Base-by-base conservation (phyloP, 2,113 vertebrate species). In the Neodon shergylaensis region DNA sequence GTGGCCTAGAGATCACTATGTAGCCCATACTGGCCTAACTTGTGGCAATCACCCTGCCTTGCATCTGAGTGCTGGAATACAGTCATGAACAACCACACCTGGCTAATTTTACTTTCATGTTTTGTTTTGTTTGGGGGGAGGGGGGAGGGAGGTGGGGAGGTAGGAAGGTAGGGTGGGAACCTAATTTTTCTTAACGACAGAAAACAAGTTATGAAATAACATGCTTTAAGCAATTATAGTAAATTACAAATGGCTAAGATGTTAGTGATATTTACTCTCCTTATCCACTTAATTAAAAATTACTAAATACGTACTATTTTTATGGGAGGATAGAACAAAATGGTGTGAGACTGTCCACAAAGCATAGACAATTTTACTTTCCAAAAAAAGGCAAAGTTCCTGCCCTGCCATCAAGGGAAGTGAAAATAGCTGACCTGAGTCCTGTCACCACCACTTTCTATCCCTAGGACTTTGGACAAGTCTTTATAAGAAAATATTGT, bases 321-420 rank as follows among this genome's bases (percentile, higher is more conserved):
- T 81, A 93, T 22, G 39, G n/a, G 74, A 90, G 22, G 12, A 66
- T 10, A 14, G 47, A 72, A 73, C n/a, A 90, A 87, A 73, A 0
- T 77, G 87, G 84, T 0, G 0, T 39, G 89, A 89, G n/a, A 90
- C 1, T 88, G 47, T 33, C 58, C 88, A 89, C 47, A 93, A n/a
- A 95, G 39, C 19, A 77, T 16, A 44, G 73, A 28, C 5, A 28
- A 47, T 77, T 77, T 47, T 76, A 44, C 39, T 76, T 77, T 42
- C 90, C 79, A 92, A 8, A 95, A 95, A 90, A 89, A 83, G 92
- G 84, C 73, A 68, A 84, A 76, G 52, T 91, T 94, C 95, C 31
- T 83, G 52, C 44, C 19, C 22, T 84, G 88, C 65, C 24, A 87
- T 36, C 77, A 93, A 47, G 24, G 22, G 68, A 86, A 95, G 49